Base-by-base conservation (phyloP, 2,797 vertebrate genomes). In the Ptychadena robeensis region DNA sequence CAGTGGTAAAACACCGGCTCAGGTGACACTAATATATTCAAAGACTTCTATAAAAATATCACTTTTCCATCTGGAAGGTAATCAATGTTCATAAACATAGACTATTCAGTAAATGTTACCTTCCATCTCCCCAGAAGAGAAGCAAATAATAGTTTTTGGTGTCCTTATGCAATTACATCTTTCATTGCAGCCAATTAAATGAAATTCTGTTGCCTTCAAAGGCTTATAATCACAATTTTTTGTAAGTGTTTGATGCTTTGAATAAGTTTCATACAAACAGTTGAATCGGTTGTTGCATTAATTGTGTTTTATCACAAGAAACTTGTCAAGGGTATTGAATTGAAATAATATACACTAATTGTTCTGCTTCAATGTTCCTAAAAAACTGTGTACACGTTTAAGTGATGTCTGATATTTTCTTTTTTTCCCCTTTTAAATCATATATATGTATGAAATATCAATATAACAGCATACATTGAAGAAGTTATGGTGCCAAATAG, bases 181-280 rank as follows among this genome's bases (percentile, higher is more conserved):
- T 25, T 92, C 91, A 87, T 87, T 87, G 86, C 88, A 89, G 87
- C 87, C 91, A 93, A 93, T 94, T 94, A 93, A 22, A 91, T 91
- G 92, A 92, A 92, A 92, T 92, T 91, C 76, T 82, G 86, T 93
- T 92, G 92, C 92, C 93, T 94, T 94, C 91, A 92, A 93, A 92
- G 91, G 88, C 89, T 86, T 90, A 89, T 93, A 93, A 94, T 94
- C 92, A 94, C 88, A 92, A 92, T 87, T 88, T 53, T 2, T 18
- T 53, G 7, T 6, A 48, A 7, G 18, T n/a, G 4, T 53, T 53
- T 53, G 6, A 6, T 53, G 44, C 18, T 53, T 53, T 53, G 44
- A 53, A 53, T 22, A 6, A 0, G 48, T 91, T 89, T 80, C 1
- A 86, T 89, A 85, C 86, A 90, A 91, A 90, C 89, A 91, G 90